Evolutionary conservation across 2,888 invertebrate species (phyloP).

Genomic region (Synergus japonicus): DNA sequence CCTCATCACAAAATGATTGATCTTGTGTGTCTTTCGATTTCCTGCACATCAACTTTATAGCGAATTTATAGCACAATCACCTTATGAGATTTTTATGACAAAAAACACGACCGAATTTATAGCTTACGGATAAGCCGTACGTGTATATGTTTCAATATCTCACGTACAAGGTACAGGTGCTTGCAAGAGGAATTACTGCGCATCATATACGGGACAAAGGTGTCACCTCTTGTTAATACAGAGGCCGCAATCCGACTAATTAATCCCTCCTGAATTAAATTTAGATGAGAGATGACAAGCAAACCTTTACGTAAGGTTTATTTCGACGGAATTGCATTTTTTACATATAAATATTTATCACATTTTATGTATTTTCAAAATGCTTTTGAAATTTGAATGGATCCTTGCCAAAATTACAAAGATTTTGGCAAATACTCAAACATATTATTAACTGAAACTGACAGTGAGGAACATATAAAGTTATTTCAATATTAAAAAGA

Average conservation of each 20-base stretch:
- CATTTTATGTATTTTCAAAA: background rate
- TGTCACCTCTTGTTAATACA: slow-evolving; percentile 17
- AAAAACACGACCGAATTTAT: background rate
- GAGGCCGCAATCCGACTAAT: slow-evolving; percentile 15
- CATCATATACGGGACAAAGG: slow-evolving; percentile 6
- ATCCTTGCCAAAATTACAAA: background rate
- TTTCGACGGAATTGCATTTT: no score
- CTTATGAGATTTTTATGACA: slow-evolving; percentile 9
- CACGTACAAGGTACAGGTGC: background rate
- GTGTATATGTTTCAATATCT: background rate
- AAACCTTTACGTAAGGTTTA: background rate
- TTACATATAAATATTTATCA: no score
- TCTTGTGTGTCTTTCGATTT: background rate
- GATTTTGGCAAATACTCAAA: no score
- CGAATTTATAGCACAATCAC: background rate
- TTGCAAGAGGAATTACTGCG: background rate
- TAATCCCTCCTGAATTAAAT: slow-evolving; percentile 14
- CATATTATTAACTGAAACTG: no score
- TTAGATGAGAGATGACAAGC: slow-evolving; percentile 1
- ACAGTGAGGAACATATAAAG: no score
- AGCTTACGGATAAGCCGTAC: background rate
- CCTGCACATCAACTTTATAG: background rate
- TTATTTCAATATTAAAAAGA: no score
- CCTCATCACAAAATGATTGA: background rate
- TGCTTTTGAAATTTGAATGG: background rate